A percentile compares a stretch with the other conserved stretches of the same genome.
phyloP scores from a whole-genome alignment of 2,888 invertebrate species.

The Schizotus pectinicornis region DNA sequence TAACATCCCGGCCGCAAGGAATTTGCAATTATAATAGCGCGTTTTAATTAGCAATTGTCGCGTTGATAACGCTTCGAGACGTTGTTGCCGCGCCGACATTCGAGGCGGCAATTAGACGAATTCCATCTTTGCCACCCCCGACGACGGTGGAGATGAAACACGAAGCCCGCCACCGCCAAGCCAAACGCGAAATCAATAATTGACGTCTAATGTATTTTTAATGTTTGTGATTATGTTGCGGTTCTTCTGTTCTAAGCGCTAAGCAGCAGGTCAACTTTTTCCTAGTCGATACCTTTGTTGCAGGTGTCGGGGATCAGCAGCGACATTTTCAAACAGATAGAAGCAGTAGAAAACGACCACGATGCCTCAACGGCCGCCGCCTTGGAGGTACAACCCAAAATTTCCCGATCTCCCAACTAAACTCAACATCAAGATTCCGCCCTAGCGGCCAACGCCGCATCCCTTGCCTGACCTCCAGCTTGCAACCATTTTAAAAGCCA shows the following conservation, averaged over 20 bases:
- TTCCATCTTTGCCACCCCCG: not conserved
- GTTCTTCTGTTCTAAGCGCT: not conserved
- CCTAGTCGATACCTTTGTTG: slow-evolving; percentile 43
- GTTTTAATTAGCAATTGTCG: slow-evolving; percentile 13
- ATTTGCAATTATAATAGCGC: slow-evolving; percentile 3
- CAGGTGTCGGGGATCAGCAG: slow-evolving; percentile 95
- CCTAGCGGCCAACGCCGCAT: not conserved
- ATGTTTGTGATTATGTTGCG: slow-evolving; percentile 23
- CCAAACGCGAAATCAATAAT: slow-evolving; percentile 22
- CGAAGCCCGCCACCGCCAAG: not conserved
- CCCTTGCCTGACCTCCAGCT: no score
- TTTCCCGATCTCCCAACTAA: slow-evolving; percentile 8
- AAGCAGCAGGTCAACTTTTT: not conserved
- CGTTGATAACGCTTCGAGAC: not conserved
- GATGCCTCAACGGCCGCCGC: slow-evolving; percentile 92
- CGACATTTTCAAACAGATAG: slow-evolving; percentile 96
- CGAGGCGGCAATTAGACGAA: not conserved
- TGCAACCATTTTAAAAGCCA: no score
- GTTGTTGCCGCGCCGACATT: no score
- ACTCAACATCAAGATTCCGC: slow-evolving; percentile 5
- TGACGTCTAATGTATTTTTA: slow-evolving; percentile 25
- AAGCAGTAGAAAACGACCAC: slow-evolving; percentile 95
- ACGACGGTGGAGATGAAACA: not conserved
- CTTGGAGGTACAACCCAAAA: slow-evolving; percentile 69
- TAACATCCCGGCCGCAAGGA: not conserved